Conservation (phyloP, 2,888 invertebrate species). For the Ptychoptera contaminata region DNA sequence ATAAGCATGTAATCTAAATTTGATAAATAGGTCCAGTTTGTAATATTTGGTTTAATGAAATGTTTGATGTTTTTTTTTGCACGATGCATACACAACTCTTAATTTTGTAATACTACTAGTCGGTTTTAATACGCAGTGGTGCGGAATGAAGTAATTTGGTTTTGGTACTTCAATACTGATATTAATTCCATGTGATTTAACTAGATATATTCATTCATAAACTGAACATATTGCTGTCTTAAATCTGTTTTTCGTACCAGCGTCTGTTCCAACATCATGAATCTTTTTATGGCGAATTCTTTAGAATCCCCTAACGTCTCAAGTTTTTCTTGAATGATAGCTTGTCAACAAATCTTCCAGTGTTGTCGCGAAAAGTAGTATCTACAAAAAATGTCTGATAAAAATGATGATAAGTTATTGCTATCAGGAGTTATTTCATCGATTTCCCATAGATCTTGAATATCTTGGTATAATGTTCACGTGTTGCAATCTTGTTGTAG, state of each 20-base stretch:
- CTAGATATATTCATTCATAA: constrained; percentile 2
- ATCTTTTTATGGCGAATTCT: background rate
- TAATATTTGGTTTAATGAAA: constrained; percentile 6
- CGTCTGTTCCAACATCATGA: too few relatives aligned
- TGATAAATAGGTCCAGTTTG: background rate
- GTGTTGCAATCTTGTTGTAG: too few relatives aligned
- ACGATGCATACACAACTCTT: constrained; percentile 6
- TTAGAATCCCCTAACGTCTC: background rate
- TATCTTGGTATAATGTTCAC: background rate
- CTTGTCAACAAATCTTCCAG: background rate
- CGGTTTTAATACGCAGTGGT: constrained; percentile 10
- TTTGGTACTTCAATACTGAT: background rate
- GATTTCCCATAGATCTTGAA: background rate
- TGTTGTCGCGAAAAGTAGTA: background rate
- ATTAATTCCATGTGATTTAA: constrained; percentile 3
- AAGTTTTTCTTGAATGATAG: background rate
- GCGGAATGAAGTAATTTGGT: constrained; percentile 11
- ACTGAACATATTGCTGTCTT: background rate
- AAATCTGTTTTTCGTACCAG: background rate
- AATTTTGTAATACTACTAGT: constrained; percentile 5
- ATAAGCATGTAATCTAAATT: constrained; percentile 1
- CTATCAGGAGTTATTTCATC: background rate
- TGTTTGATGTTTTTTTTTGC: background rate
- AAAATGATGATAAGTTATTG: background rate
- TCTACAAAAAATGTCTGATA: background rate